Conservation (phyloP, 64 coral and sea anemone genomes). For the Pocillopora damicornis region DNA sequence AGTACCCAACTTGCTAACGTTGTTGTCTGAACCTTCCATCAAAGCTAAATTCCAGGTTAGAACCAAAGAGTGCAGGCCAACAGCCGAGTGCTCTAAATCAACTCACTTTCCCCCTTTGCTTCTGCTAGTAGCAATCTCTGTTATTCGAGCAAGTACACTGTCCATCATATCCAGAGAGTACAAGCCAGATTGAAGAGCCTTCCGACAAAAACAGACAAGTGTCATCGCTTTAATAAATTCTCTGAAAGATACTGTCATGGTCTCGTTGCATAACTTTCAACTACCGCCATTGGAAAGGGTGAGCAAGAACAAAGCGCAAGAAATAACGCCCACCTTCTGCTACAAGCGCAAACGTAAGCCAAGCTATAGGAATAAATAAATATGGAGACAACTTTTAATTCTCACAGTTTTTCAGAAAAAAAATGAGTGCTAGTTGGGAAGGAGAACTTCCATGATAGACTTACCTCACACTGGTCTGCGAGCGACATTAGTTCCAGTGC, state of each 20-base stretch:
- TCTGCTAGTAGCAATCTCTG: conserved; percentile 45
- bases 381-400: background rate
- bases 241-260: too few species aligned
- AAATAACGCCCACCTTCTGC: too few species aligned
- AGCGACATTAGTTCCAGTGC: conserved; percentile 27
- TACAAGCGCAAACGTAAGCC: too few species aligned
- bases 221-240: too few species aligned
- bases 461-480: conserved; percentile 43
- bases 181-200: conserved; percentile 55
- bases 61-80: background rate
- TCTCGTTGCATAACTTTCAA: too few species aligned
- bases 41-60: background rate
- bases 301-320: too few species aligned
- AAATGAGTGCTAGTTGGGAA: background rate
- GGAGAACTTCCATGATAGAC: background rate
- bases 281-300: too few species aligned
- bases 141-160: conserved; percentile 43
- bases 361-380: too few species aligned
- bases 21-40: background rate
- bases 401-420: background rate
- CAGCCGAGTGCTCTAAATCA: background rate
- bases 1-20: too few species aligned
- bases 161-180: conserved; percentile 65
- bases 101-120: background rate
- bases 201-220: background rate